A percentile compares a stretch with the other conserved stretches of the same genome.
These are phyloP conservation scores for Taenaris catops DNA, from an alignment of 2,888 invertebrate species.

Conservation along the genomic window DNA sequence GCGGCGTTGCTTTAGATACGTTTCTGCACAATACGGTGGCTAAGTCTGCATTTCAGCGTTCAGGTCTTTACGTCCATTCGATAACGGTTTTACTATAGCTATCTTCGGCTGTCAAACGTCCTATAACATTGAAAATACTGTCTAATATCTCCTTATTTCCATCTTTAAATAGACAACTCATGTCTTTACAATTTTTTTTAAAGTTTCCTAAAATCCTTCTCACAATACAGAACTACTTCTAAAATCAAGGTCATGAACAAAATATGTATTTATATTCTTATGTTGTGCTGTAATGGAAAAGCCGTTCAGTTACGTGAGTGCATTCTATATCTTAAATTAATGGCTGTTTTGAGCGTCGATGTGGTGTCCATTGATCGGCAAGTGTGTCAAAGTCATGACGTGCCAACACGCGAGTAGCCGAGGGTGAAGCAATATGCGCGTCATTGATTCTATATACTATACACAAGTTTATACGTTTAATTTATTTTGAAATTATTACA, in stretches of 20 bases:
- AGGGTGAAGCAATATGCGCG: constrained; percentile 51
- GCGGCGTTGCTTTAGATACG: no score
- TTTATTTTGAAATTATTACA: neutral
- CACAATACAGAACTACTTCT: no score
- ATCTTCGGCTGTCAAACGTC: no score
- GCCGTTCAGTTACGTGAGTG: constrained; percentile 10
- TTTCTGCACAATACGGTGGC: no score
- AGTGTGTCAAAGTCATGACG: constrained; percentile 74
- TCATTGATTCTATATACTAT: constrained; percentile 9
- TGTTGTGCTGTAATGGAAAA: constrained; percentile 9
- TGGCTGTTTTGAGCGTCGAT: constrained; percentile 23
- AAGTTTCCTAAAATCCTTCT: no score
- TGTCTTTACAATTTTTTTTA: no score
- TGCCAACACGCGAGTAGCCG: constrained; percentile 52
- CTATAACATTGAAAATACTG: no score
- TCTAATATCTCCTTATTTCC: no score
- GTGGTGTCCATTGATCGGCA: constrained; percentile 54
- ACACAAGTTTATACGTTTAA: constrained; percentile 1
- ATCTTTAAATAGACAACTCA: no score
- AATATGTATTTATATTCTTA: constrained; percentile 8
- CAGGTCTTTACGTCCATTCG: no score
- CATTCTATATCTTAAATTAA: constrained; percentile 21
- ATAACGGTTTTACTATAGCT: no score
- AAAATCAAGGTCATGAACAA: constrained; percentile 10
- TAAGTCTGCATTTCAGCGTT: no score